phyloP scores from a whole-genome alignment of 2,113 vertebrate species.

The Theropithecus gelada region DNA sequence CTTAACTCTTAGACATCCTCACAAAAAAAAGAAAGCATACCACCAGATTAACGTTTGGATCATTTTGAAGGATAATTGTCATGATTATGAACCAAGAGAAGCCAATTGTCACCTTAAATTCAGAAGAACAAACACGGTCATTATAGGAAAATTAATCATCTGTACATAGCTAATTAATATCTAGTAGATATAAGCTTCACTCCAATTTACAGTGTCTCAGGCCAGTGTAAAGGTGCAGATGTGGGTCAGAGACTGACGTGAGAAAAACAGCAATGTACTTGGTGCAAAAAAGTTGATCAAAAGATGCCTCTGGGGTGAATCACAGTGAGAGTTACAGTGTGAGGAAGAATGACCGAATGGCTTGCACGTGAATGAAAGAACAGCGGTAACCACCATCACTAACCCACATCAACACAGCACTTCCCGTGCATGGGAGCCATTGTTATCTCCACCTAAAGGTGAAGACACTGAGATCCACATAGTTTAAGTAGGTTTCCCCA shows the following conservation, averaged over 20 bases:
- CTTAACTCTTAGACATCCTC: neutral
- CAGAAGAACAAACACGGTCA: neutral
- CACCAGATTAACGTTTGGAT: neutral
- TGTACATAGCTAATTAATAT: rapidly evolving
- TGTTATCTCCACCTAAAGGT: rapidly evolving
- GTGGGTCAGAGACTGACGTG: neutral
- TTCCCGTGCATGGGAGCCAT: rapidly evolving
- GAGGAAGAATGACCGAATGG: neutral
- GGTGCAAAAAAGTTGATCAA: neutral
- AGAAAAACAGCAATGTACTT: rapidly evolving
- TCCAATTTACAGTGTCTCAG: neutral
- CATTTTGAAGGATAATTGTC: neutral
- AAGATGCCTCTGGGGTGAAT: rapidly evolving
- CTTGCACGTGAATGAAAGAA: neutral
- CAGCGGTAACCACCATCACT: neutral
- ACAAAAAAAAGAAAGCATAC: neutral
- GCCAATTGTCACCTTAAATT: neutral
- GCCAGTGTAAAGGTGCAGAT: neutral
- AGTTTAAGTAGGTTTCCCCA: neutral
- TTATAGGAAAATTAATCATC: neutral
- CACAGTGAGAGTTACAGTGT: neutral
- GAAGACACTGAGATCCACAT: neutral
- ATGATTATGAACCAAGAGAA: neutral
- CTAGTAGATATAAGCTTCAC: neutral
- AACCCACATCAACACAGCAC: rapidly evolving